phyloP scores from a whole-genome alignment of 2,113 vertebrate genomes.

The Lampris incognitus region DNA sequence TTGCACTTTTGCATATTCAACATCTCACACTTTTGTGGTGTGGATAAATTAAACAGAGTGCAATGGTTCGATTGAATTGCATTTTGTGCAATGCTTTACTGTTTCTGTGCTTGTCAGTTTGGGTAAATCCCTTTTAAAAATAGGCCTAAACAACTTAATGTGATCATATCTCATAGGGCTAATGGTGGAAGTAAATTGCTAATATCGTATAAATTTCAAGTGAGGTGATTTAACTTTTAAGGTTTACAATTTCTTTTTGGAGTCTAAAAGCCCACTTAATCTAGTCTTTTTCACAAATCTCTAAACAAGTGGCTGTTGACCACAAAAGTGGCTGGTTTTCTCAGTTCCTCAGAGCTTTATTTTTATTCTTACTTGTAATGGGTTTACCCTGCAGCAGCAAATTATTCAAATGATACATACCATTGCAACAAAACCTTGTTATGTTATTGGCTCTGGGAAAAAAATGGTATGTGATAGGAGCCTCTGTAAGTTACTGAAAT shows the following conservation, averaged over 20 bases:
- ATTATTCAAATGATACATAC: not conserved
- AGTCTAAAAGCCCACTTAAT: too few relatives aligned
- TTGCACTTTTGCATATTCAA: constrained; percentile 61
- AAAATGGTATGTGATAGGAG: not conserved
- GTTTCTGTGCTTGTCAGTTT: constrained; percentile 7
- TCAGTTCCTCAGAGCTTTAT: not conserved
- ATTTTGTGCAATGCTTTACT: not conserved
- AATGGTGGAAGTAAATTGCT: not conserved
- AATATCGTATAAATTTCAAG: not conserved
- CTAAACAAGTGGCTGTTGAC: not conserved
- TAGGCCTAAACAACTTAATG: not conserved
- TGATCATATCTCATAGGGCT: not conserved
- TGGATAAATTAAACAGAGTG: constrained; percentile 6
- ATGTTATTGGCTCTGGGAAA: not conserved
- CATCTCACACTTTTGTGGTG: constrained; percentile 24
- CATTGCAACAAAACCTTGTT: not conserved
- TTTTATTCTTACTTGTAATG: not conserved
- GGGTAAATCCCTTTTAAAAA: not conserved
- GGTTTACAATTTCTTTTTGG: not conserved
- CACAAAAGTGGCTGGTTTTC: not conserved
- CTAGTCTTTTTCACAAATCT: too few relatives aligned
- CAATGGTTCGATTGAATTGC: constrained; percentile 11
- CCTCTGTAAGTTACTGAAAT: not conserved
- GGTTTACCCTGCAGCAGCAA: not conserved
- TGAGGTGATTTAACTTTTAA: not conserved